Base-by-base conservation (phyloP, 2,888 invertebrate genomes). In the Troilus luridus region DNA sequence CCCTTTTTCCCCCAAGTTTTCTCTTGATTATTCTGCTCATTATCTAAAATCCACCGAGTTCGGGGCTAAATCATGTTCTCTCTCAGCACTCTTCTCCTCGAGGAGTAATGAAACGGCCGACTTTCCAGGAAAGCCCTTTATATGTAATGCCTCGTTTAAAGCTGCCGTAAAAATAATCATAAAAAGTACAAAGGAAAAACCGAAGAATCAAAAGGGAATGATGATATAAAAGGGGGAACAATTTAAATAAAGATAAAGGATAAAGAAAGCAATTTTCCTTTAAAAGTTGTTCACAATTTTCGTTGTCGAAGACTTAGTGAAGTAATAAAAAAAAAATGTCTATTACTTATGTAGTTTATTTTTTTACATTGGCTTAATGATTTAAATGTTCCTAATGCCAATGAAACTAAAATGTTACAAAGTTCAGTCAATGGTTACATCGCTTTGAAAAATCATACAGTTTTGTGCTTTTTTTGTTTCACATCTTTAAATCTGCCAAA, bases 11-110 rank as follows among this genome's bases (percentile, higher is more conserved):
- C 1, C 59, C 88, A 64, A 64, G 88, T 88, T 60, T 88, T 88
- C 88, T 64, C 88, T 88, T 64, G 60, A 60, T 88, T 88, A 88
- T 88, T 88, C 60, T 58, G 60, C 89, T 89, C 89, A 62, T 64
- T 89, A 85, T 85, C 85, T 85, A 85, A 85, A 85, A 85, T 85
- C 56, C 85, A 56, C 85, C 56, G 85, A 58, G 41, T 85, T 85
- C n/a, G 56, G 85, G 12, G 11, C 85, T 85, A 54, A 85, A 85
- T 85, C 85, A 85, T 85, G 85, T 85, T 58, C 56, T n/a, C n/a
- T 58, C 56, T n/a, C n/a, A 58, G 56, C 21, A 21, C n/a, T 54
- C 10, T 12, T 21, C 21, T 41, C 54, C 14, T n/a, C 8, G 72
- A n/a, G 56, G 12, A 56, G 85, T 85, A 77, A 77, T 77, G 56